Evolutionary conservation across 2,888 invertebrate species (phyloP).

Genomic region (Proisotoma minuta): DNA sequence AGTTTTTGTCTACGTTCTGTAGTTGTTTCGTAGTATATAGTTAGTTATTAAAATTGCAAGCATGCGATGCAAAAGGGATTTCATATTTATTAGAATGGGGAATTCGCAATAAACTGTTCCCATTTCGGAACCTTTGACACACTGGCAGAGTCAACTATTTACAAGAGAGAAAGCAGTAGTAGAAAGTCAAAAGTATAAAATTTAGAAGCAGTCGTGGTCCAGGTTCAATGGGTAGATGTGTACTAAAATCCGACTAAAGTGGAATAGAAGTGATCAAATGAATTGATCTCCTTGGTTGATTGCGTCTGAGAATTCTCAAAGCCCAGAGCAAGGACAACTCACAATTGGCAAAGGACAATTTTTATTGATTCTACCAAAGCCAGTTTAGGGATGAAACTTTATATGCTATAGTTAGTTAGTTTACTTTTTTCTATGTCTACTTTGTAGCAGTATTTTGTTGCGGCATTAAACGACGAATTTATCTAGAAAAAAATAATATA

Average conservation of each 20-base stretch:
- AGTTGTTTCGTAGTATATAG: no score
- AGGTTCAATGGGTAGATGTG: no score
- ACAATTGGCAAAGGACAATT: background rate
- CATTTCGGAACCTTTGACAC: no score
- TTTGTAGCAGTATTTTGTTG: background rate
- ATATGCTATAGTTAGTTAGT: background rate
- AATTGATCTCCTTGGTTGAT: constrained; percentile 13
- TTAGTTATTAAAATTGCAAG: no score
- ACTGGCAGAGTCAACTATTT: background rate
- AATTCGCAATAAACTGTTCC: background rate
- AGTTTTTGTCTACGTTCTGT: no score
- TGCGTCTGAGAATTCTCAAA: constrained; percentile 16
- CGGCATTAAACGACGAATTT: no score
- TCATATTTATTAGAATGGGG: no score
- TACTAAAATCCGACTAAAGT: background rate
- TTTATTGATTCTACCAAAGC: constrained; percentile 11
- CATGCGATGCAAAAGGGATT: no score
- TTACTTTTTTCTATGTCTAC: background rate
- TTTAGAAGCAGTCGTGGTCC: background rate
- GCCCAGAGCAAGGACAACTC: constrained; percentile 1
- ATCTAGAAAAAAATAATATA: no score
- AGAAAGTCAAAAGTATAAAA: background rate
- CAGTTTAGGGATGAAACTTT: background rate
- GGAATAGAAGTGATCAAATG: background rate
- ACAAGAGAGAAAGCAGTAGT: background rate